A percentile compares a stretch with the other conserved stretches of the same genome.
These are phyloP conservation scores for Cichladusa arquata DNA, from an alignment of 2,113 vertebrate species.

Conservation along the genomic window DNA sequence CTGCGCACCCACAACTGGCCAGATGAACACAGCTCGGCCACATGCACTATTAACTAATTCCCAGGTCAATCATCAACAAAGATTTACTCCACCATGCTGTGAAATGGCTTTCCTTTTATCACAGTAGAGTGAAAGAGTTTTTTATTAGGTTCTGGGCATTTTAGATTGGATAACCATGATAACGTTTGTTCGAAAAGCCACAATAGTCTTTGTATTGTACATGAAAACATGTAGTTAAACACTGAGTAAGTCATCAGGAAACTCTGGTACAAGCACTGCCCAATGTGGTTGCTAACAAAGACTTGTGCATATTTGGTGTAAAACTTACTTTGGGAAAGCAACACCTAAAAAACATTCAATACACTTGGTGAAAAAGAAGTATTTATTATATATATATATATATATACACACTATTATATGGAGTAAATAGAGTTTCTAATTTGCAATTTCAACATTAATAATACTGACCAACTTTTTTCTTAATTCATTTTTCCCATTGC, in stretches of 20 bases:
- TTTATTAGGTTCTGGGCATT: background rate
- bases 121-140: background rate
- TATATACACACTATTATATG: too few species aligned
- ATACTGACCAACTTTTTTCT: background rate
- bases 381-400: background rate
- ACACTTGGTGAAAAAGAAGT: background rate
- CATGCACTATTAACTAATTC: background rate
- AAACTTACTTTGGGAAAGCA: background rate
- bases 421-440: background rate
- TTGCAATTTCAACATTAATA: background rate
- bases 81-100: fast-evolving
- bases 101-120: background rate
- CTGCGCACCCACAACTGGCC: background rate
- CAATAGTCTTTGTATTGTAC: background rate
- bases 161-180: background rate
- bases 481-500: background rate
- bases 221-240: background rate
- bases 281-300: background rate
- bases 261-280: background rate
- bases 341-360: background rate
- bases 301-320: background rate
- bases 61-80: background rate
- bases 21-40: background rate
- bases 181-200: background rate
- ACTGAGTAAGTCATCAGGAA: background rate